Evolutionary conservation across 2,797 vertebrate species (phyloP).

Genomic region (Sarcophilus harrisii): DNA sequence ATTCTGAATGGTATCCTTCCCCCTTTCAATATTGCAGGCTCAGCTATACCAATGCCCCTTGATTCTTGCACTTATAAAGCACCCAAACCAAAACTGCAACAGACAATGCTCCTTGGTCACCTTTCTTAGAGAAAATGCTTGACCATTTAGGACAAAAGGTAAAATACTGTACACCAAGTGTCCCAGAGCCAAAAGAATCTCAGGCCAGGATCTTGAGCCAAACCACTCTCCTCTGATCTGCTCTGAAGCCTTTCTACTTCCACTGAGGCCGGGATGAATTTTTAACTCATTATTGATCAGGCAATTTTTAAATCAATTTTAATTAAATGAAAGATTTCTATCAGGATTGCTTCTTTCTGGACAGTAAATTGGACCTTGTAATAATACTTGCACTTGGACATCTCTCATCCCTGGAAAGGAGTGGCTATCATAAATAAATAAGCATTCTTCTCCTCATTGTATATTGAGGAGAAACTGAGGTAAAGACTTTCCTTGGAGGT

Average conservation of each 20-base stretch:
- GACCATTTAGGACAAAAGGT: conserved; percentile 75
- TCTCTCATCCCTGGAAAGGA: conserved; percentile 76
- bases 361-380: conserved; percentile 83
- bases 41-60: not conserved
- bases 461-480: conserved; percentile 66
- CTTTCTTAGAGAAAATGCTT: conserved; percentile 51
- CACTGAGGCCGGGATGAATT: conserved; percentile 85
- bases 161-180: conserved; percentile 73
- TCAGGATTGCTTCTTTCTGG: conserved; percentile 85
- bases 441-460: conserved; percentile 71
- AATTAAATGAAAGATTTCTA: conserved; percentile 91
- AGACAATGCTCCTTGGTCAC: conserved; percentile 63
- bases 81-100: conserved; percentile 46
- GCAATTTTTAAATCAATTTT: conserved; percentile 90
- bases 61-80: conserved; percentile 45
- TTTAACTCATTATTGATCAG: conserved; percentile 89
- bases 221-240: conserved; percentile 77
- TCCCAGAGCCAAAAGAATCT: conserved; percentile 74
- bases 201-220: conserved; percentile 75
- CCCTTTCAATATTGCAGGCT: not conserved
- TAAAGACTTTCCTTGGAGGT: conserved; percentile 58
- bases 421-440: conserved; percentile 77
- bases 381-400: conserved; percentile 79
- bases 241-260: conserved; percentile 80
- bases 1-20: not conserved